phyloP scores from a whole-genome alignment of 30 jellyfish, hydroid and myxozoan species.

The Turritopsis rubra region DNA sequence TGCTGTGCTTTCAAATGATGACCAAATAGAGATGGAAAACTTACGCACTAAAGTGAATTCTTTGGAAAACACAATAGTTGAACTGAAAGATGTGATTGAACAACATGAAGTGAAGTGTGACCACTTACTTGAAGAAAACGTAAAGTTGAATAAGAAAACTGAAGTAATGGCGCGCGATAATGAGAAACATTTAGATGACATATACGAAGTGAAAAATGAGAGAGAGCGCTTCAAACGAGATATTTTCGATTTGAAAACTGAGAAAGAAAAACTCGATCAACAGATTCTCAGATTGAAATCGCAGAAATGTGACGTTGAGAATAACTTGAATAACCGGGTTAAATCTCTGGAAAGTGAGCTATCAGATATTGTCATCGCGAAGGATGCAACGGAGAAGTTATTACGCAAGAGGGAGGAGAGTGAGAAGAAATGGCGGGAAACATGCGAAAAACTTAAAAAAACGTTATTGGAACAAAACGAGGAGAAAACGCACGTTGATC shows the following conservation, averaged over 20 bases:
- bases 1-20: background rate
- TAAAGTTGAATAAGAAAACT: background rate
- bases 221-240: background rate
- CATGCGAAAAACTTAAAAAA: background rate
- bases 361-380: background rate
- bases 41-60: background rate
- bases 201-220: background rate
- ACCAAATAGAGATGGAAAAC: background rate
- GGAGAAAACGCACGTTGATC: background rate
- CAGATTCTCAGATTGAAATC: background rate
- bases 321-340: conserved; percentile 15
- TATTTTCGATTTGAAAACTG: background rate
- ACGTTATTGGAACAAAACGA: background rate
- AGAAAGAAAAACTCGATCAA: conserved; percentile 4
- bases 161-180: background rate
- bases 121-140: background rate
- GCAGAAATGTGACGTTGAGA: background rate
- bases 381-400: conserved; percentile 10
- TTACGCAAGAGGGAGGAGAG: conserved; percentile 25
- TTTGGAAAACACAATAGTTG: background rate
- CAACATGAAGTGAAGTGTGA: background rate
- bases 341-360: conserved; percentile 23
- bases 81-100: background rate
- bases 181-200: background rate
- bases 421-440: conserved; percentile 14